Percentiles rank a stretch among this genome's conserved stretches.
Conservation (phyloP, 2,888 invertebrate species). For the Troides oblongomaculatus region DNA sequence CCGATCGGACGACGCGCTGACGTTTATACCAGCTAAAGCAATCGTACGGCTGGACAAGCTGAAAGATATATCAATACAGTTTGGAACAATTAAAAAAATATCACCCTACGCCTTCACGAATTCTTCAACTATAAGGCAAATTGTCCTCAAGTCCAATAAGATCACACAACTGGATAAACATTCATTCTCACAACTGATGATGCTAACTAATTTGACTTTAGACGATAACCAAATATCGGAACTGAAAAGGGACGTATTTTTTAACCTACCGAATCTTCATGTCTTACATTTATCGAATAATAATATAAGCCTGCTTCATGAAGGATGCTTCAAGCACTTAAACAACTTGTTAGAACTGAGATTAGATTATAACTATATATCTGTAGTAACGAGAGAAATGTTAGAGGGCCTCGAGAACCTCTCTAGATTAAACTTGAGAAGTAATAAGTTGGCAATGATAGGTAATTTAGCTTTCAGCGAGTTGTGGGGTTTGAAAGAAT, state of each 20-base stretch:
- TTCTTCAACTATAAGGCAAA: conserved; percentile 83
- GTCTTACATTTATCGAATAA: conserved; percentile 91
- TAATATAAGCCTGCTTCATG: conserved; percentile 90
- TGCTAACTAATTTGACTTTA: conserved; percentile 84
- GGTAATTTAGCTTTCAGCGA: conserved; percentile 90
- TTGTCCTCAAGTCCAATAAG: conserved; percentile 84
- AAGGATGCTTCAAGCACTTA: conserved; percentile 89
- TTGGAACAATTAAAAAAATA: conserved; percentile 86
- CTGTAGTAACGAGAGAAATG: conserved; percentile 87
- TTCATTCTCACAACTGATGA: conserved; percentile 87
- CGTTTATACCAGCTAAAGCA: conserved; percentile 85
- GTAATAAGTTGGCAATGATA: conserved; percentile 87
- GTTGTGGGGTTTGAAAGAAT: conserved; percentile 84
- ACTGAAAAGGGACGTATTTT: conserved; percentile 86
- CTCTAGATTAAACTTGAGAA: conserved; percentile 85
- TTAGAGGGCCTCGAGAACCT: conserved; percentile 87
- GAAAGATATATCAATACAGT: conserved; percentile 85
- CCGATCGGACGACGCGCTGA: conserved; percentile 84
- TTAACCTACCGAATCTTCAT: conserved; percentile 85
- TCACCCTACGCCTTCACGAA: conserved; percentile 88
- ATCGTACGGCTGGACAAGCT: conserved; percentile 84
- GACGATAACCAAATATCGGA: conserved; percentile 88
- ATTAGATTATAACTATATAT: conserved; percentile 87
- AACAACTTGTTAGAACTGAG: conserved; percentile 88
- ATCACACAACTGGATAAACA: conserved; percentile 84